Conservation (phyloP, 2,797 vertebrate species). For the Argya squamiceps region DNA sequence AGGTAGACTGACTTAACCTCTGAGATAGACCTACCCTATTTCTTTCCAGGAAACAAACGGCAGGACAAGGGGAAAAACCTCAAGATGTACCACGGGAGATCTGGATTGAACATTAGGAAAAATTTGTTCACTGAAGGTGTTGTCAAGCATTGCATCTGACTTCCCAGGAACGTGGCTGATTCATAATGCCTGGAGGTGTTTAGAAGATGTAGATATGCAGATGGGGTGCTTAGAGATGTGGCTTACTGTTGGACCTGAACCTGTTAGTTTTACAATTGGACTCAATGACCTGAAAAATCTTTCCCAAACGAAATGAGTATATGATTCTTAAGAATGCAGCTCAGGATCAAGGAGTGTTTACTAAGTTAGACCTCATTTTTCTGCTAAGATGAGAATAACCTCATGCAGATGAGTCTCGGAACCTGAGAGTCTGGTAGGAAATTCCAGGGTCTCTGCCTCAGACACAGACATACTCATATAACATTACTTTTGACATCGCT, state of each 20-base stretch:
- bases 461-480: fast-evolving
- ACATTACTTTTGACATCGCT: background rate
- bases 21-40: background rate
- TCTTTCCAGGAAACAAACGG: background rate
- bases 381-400: background rate
- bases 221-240: background rate
- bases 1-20: background rate
- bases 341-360: background rate
- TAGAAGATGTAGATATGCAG: background rate
- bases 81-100: background rate
- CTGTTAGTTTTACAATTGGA: background rate
- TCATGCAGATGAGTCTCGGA: background rate
- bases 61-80: background rate
- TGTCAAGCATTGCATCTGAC: background rate
- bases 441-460: background rate
- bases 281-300: background rate
- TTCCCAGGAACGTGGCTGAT: background rate
- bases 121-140: background rate
- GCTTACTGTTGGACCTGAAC: background rate
- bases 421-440: background rate
- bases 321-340: background rate
- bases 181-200: background rate
- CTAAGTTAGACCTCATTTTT: background rate
- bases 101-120: background rate
- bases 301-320: background rate